phyloP scores from a whole-genome alignment of 1,140 invertebrate species.

The Neotoxoptera formosana region DNA sequence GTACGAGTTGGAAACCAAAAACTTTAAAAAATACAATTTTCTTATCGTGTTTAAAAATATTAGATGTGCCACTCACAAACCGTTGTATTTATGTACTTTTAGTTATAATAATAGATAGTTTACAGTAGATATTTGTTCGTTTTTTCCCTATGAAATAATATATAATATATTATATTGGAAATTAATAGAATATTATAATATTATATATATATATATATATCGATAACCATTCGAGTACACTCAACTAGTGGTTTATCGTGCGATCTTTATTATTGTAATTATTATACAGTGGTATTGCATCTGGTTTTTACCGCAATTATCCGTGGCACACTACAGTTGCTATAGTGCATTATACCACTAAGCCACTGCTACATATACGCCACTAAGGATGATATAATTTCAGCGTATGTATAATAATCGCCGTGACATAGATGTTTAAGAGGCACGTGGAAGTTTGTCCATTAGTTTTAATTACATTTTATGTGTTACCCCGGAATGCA shows the following conservation, averaged over 20 bases:
- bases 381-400: constrained; percentile 10
- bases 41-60: neutral
- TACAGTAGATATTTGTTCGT: neutral
- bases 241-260: neutral
- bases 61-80: neutral
- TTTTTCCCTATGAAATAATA: too few relatives aligned
- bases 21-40: neutral
- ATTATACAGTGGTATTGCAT: too few relatives aligned
- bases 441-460: neutral
- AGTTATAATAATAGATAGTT: neutral
- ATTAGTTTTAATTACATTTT: constrained; percentile 45
- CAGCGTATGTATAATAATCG: neutral
- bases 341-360: too few relatives aligned
- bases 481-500: neutral
- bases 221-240: neutral
- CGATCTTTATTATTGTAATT: neutral
- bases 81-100: neutral
- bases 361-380: too few relatives aligned
- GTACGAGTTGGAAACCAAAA: neutral
- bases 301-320: neutral
- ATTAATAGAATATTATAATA: too few relatives aligned
- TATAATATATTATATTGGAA: too few relatives aligned
- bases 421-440: neutral
- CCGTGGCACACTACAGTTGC: too few relatives aligned
- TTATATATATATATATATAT: neutral